Evolutionary conservation across 1,140 invertebrate species (phyloP).

Genomic region (Aradophagus sp.): DNA sequence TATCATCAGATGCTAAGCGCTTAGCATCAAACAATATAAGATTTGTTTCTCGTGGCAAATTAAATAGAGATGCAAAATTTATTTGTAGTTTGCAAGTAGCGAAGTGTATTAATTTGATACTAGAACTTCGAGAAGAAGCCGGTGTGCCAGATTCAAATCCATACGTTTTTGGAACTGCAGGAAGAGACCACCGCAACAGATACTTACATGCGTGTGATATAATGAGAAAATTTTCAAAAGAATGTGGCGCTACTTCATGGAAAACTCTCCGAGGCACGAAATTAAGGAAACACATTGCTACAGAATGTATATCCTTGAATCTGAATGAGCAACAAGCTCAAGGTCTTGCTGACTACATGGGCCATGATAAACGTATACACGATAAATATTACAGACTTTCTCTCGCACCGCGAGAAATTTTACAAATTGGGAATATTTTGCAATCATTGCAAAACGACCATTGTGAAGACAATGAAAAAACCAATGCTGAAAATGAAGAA

Average conservation of each 20-base stretch:
- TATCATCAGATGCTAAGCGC: not conserved
- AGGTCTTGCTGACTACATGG: conserved; percentile 6
- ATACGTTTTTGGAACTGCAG: not conserved
- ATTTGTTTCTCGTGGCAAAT: conserved; percentile 1
- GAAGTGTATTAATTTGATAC: not conserved
- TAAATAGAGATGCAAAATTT: not conserved
- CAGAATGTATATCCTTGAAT: not conserved
- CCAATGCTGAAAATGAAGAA: no score
- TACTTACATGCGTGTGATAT: not conserved
- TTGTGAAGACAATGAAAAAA: no score
- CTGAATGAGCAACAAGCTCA: not conserved
- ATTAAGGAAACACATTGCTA: conserved; percentile 13
- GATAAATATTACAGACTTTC: conserved; percentile 10
- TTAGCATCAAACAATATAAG: not conserved
- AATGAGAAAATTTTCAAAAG: not conserved
- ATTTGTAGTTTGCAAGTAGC: not conserved
- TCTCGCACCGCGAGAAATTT: no score
- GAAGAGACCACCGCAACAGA: not conserved
- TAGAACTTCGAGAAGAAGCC: not conserved
- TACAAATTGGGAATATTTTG: no score
- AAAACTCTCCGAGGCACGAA: conserved; percentile 1
- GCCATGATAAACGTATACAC: conserved; percentile 4
- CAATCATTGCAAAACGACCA: no score
- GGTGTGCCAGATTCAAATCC: not conserved
- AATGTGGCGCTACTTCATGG: not conserved